Conservation (phyloP, 1,140 invertebrate species). For the Matsumurasca onukii region DNA sequence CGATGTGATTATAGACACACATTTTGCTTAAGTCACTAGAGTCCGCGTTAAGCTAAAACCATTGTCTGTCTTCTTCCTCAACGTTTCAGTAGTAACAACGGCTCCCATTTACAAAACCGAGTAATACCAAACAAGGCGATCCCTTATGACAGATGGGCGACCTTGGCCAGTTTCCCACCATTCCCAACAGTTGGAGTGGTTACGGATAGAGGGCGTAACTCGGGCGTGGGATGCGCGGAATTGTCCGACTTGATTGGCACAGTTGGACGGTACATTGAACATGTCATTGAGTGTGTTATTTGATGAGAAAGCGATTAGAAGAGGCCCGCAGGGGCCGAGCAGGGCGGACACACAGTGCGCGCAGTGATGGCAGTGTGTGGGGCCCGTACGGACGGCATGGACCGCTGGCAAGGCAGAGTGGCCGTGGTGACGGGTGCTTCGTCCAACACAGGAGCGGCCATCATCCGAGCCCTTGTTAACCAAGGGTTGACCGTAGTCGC, state of each 20-base stretch:
- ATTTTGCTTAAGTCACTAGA: no score
- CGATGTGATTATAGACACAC: no score
- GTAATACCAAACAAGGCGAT: no score
- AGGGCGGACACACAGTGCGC: no score
- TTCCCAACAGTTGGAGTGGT: no score
- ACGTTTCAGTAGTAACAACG: no score
- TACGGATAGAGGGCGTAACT: neutral
- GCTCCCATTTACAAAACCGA: no score
- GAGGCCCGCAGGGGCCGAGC: neutral
- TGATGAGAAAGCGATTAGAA: conserved; percentile 10
- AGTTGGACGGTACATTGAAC: conserved; percentile 13
- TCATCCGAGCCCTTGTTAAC: conserved; percentile 50
- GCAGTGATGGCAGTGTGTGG: neutral
- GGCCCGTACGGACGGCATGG: conserved; percentile 44
- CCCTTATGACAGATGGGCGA: no score
- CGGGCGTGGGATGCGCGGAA: neutral
- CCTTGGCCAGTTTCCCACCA: no score
- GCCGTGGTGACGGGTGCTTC: conserved; percentile 65
- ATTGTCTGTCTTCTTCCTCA: no score
- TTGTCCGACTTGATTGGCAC: conserved; percentile 7
- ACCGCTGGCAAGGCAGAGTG: conserved; percentile 57
- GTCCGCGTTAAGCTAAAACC: no score
- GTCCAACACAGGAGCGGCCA: conserved; percentile 59
- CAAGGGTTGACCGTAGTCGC: conserved; percentile 61
- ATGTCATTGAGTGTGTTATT: conserved; percentile 21